Base-by-base conservation (phyloP, 1,140 invertebrate species). In the Drosophila persimilis region DNA sequence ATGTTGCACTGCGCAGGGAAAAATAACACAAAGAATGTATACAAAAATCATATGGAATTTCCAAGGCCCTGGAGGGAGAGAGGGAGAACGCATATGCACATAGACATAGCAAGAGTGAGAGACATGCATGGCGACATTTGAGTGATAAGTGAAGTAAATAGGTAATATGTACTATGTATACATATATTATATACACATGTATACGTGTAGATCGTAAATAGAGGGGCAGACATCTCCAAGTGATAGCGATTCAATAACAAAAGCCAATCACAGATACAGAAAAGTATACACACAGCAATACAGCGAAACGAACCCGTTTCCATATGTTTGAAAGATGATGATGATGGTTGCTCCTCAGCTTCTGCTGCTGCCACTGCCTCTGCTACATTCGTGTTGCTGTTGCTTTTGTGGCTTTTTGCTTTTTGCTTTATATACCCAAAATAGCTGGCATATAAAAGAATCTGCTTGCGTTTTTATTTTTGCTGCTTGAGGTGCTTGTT, bases 31-130 rank as follows among this genome's bases (percentile, higher is more conserved):
- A 35, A 35, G 9, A 69, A 70, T 83, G 79, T 83, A 83, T 73
- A 83, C 79, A 83, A 78, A 83, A 78, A 83, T 86, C 80, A 85
- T 85, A 86, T 85, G 80, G 80, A 72, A 86, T 57, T 59, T 65
- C 50, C 46, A 66, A 13, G 3, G 13, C 39, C 11, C 44, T 55
- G 44, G 31, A 63, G 50, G 58, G 26, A 60, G 31, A 35, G 9
- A 11, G 31, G 9, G 31, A 35, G 31, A 8, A 9, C 31, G 3
- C 31, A 35, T 9, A 35, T 9, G 11, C 9, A 3, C 31, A 44
- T 15, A 58, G 22, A 71, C 51, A 35, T 8, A 62, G 48, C 46
- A 46, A 46, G 43, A 35, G 50, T 80, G 71, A 76, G 44, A 58
- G 63, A 78, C 55, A 74, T 73, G 76, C 54, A 72, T 64, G 31